phyloP scores from a whole-genome alignment of 1,140 invertebrate genomes.

The Lepidurus arcticus region DNA sequence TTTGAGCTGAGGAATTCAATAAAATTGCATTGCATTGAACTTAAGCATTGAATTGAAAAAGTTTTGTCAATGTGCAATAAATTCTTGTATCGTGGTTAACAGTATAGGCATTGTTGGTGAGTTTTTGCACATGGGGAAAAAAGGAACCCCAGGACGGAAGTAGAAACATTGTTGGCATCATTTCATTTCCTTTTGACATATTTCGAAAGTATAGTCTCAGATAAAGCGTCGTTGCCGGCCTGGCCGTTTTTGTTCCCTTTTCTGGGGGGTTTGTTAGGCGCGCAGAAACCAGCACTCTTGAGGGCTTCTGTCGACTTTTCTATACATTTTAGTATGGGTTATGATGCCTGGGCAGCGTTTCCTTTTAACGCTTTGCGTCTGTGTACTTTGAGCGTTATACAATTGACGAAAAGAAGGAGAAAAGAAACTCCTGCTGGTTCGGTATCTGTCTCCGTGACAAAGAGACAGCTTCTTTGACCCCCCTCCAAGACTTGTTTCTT shows the following conservation, averaged over 20 bases:
- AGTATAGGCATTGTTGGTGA: neutral
- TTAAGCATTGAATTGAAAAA: neutral
- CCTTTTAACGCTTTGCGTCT: neutral
- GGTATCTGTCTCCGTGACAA: slow-evolving; percentile 17
- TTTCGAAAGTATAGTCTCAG: neutral
- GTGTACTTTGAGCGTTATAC: neutral
- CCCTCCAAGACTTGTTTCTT: slow-evolving; percentile 17
- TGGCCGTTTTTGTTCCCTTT: neutral
- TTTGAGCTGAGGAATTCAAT: no score
- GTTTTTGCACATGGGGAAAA: neutral
- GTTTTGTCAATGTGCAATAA: neutral
- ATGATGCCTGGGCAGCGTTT: neutral
- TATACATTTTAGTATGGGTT: neutral
- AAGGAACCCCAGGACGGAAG: neutral
- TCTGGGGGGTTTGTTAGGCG: neutral
- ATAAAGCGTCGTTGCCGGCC: neutral
- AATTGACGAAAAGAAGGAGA: neutral
- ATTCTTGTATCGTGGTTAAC: no score
- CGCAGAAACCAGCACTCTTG: neutral
- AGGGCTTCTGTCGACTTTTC: neutral
- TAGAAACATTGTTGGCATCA: neutral
- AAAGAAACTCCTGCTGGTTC: slow-evolving; percentile 3
- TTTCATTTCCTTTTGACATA: slow-evolving; percentile 10
- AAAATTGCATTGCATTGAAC: neutral
- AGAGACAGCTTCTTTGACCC: slow-evolving; percentile 8